Conservation (phyloP, 2,797 vertebrate species). For the Catamblyrhynchus diadema region DNA sequence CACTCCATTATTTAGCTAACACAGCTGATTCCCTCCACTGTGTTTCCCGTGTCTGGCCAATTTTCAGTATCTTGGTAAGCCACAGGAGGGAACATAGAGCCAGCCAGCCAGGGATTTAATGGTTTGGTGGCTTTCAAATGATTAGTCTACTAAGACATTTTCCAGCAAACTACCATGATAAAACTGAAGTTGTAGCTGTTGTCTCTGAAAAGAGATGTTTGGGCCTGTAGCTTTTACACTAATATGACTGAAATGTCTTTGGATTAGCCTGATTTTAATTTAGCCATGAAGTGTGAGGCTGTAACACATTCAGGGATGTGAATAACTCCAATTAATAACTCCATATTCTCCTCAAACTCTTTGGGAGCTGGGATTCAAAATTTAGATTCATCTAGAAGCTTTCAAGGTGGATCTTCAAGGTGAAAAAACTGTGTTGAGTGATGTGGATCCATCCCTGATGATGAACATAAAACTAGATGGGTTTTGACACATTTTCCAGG, state of each 20-base stretch:
- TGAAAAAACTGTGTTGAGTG: not conserved
- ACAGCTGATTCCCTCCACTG: too few relatives aligned
- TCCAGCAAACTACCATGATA: not conserved
- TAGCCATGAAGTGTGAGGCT: not conserved
- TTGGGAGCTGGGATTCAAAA: not conserved
- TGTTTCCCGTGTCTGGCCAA: accelerated
- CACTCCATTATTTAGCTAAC: not conserved
- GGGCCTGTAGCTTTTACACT: not conserved
- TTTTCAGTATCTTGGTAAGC: not conserved
- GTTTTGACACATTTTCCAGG: not conserved
- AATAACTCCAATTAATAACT: not conserved
- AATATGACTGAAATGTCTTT: not conserved
- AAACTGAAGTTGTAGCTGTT: not conserved
- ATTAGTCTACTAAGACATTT: not conserved
- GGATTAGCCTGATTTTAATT: not conserved
- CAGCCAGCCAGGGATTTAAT: not conserved
- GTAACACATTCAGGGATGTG: not conserved
- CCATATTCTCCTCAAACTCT: not conserved
- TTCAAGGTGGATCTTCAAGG: not conserved
- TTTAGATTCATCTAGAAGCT: not conserved
- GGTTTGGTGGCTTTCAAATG: not conserved
- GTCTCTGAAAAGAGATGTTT: not conserved
- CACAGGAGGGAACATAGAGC: not conserved
- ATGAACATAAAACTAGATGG: not conserved
- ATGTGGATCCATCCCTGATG: not conserved